These are phyloP conservation scores for Dendropsophus ebraccatus DNA, from an alignment of 2,113 vertebrate genomes.

Conservation along the genomic window DNA sequence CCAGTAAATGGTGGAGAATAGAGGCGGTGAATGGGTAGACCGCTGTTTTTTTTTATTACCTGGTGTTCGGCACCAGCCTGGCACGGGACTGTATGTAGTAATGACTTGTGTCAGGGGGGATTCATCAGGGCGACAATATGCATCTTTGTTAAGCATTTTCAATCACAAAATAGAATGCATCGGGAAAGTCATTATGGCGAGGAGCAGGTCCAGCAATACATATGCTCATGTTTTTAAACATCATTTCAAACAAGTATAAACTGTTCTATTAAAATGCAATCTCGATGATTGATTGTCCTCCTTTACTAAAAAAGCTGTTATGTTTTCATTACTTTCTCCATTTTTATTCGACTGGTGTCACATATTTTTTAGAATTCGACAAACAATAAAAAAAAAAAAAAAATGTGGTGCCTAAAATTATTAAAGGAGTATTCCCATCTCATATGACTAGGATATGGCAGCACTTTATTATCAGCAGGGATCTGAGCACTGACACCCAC, in stretches of 20 bases:
- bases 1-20: slow-evolving; percentile 28
- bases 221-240: slow-evolving; percentile 36
- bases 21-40: slow-evolving; percentile 25
- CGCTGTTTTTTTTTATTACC: slow-evolving; percentile 4
- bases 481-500: no score
- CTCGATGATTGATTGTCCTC: slow-evolving; percentile 30
- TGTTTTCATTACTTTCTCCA: slow-evolving; percentile 28
- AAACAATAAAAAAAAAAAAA: not conserved
- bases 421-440: not conserved
- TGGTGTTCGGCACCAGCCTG: slow-evolving; percentile 56
- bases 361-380: slow-evolving; percentile 8
- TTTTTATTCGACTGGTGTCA: slow-evolving; percentile 28
- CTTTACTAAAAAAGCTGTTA: slow-evolving; percentile 5
- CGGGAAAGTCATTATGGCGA: slow-evolving; percentile 29
- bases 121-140: slow-evolving; percentile 24
- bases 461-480: no score
- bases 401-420: not conserved
- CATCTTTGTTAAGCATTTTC: slow-evolving; percentile 41
- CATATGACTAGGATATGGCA: no score
- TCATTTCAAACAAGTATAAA: slow-evolving; percentile 44
- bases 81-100: slow-evolving; percentile 17
- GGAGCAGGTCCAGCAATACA: slow-evolving; percentile 19
- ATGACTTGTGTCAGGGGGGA: slow-evolving; percentile 17
- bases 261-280: slow-evolving; percentile 45
- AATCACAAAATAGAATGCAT: slow-evolving; percentile 35